These are phyloP conservation scores for Drosophila nebulosa DNA, from an alignment of 1,140 invertebrate genomes.

Conservation along the genomic window DNA sequence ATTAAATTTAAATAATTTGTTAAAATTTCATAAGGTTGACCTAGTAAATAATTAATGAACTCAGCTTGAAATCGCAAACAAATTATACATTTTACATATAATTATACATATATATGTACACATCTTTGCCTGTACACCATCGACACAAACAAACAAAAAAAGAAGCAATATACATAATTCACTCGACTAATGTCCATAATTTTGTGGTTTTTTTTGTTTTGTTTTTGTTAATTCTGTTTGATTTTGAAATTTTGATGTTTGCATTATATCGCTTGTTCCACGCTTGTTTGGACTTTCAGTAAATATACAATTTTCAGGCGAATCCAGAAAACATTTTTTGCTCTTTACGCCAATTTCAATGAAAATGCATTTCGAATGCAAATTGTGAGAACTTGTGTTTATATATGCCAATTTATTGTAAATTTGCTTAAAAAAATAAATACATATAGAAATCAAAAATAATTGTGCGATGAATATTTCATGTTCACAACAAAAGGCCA, in stretches of 20 bases:
- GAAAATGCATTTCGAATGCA: neutral
- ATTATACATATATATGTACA: no score
- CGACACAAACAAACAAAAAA: neutral
- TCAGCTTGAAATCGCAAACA: no score
- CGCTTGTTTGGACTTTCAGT: slow-evolving; percentile 12
- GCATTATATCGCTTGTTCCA: slow-evolving; percentile 18
- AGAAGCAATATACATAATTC: neutral
- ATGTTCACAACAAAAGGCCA: neutral
- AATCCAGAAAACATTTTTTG: slow-evolving; percentile 1
- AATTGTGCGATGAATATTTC: neutral
- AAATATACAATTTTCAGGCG: slow-evolving; percentile 5
- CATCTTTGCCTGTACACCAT: no score
- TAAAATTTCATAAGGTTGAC: no score
- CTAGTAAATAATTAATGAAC: no score
- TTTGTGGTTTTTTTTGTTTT: slow-evolving; percentile 1
- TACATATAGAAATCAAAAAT: neutral
- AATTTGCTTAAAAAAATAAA: slow-evolving; percentile 17
- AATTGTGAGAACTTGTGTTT: neutral
- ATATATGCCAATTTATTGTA: neutral
- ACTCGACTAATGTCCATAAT: neutral
- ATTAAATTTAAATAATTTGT: no score
- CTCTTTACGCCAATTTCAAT: neutral
- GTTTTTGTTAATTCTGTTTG: neutral
- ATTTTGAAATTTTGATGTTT: neutral
- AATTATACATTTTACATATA: no score